A percentile compares a stretch with the other conserved stretches of the same genome.
Conservation (phyloP, 2,797 vertebrate genomes). For the Discoglossus pictus region DNA sequence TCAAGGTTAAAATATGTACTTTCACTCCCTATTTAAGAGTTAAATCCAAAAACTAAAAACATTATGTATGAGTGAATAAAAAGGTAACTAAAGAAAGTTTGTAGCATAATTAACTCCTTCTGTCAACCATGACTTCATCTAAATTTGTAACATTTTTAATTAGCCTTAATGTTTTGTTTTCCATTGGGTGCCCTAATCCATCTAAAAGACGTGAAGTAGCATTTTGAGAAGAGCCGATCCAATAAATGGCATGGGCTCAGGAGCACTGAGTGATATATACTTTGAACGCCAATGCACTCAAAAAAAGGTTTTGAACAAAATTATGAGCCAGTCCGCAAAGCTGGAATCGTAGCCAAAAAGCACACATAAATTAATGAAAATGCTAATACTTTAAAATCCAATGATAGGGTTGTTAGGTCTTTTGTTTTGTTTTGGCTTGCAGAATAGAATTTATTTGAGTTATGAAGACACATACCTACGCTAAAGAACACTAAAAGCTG, state of each 20-base stretch:
- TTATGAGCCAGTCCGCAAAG: constrained; percentile 30
- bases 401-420: constrained; percentile 39
- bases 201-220: constrained; percentile 36
- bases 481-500: constrained; percentile 44
- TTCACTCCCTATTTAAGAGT: too few species aligned
- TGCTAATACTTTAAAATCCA: constrained; percentile 42
- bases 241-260: constrained; percentile 39
- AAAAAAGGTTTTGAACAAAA: constrained; percentile 20
- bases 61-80: too few species aligned
- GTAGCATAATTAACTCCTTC: constrained; percentile 23
- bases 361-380: constrained; percentile 40
- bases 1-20: too few species aligned
- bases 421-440: constrained; percentile 34
- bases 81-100: too few species aligned
- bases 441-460: constrained; percentile 26
- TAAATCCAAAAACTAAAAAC: too few species aligned
- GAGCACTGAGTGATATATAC: constrained; percentile 22
- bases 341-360: constrained; percentile 32
- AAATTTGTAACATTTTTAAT: constrained; percentile 32
- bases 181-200: constrained; percentile 42
- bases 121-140: constrained; percentile 29
- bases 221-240: constrained; percentile 33
- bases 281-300: not conserved
- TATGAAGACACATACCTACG: constrained; percentile 42
- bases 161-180: constrained; percentile 38